phyloP scores from a whole-genome alignment of 1,140 invertebrate species.

The Eumeta japonica region DNA sequence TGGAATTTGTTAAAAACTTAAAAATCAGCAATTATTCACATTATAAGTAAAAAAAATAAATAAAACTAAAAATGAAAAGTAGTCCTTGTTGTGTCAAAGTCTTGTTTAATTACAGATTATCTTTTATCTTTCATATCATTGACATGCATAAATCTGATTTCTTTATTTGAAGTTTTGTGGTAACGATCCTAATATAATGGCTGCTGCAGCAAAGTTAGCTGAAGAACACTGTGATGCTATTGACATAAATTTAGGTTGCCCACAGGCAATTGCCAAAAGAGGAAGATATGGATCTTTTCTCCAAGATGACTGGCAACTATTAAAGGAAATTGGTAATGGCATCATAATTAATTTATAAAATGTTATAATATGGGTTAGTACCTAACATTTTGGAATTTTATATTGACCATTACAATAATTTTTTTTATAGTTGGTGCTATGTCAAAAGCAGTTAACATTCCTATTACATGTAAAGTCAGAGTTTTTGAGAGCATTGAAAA shows the following conservation, averaged over 20 bases:
- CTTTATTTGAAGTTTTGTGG: constrained; percentile 85
- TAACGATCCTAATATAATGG: constrained; percentile 85
- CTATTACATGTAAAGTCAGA: constrained; percentile 95
- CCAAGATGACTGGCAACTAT: constrained; percentile 92
- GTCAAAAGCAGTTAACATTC: constrained; percentile 71
- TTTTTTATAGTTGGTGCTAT: constrained; percentile 63
- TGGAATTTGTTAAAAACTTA: too few relatives aligned
- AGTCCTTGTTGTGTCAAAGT: too few relatives aligned
- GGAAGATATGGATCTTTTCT: constrained; percentile 89
- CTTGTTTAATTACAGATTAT: too few relatives aligned
- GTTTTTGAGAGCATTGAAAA: constrained; percentile 85
- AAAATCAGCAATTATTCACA: too few relatives aligned
- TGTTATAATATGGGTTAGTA: too few relatives aligned
- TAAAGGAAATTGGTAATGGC: constrained; percentile 74
- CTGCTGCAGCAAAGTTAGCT: constrained; percentile 84
- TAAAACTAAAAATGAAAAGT: too few relatives aligned
- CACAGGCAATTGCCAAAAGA: constrained; percentile 90
- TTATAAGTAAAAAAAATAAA: too few relatives aligned
- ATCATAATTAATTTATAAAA: constrained; percentile 2
- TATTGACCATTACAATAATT: constrained; percentile 5
- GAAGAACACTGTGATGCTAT: constrained; percentile 90
- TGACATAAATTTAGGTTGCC: constrained; percentile 98
- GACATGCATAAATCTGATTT: background rate
- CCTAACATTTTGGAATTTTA: constrained; percentile 2
- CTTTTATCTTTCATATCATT: too few relatives aligned